Base-by-base conservation (phyloP, 1,140 invertebrate species). In the Ooceraea biroi region DNA sequence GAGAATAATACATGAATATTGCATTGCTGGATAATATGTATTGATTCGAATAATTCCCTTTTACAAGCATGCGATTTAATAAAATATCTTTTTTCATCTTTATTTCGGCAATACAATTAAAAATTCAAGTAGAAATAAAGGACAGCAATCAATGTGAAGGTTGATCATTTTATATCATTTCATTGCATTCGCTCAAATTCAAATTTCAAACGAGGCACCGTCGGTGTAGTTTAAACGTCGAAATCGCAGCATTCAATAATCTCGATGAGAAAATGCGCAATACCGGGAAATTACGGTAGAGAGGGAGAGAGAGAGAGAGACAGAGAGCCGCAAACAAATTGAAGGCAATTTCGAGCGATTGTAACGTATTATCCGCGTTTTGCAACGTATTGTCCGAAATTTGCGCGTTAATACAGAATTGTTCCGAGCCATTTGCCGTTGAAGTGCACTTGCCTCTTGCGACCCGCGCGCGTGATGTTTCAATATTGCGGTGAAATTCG, bases 71-170 rank as follows among this genome's bases (percentile, higher is more conserved):
- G 48, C 22, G 27, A 50, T 63, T 63, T 12, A 27, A 46, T n/a
- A 73, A 41, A 27, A 4, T n/a, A 48, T 22, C 7, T 10, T 48
- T n/a, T 30, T 30, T 27, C 63, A 44, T 17, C 14, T 27, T 17
- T 27, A 63, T 44, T 76, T 76, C 7, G 30, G 41, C 14, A 44
- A 30, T 22, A 30, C 14, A 14, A 11, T n/a, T 25, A 5, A 36
- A 65, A 41, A n/a, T n/a, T n/a, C n/a, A 44, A 52, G 46, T 44
- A 46, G 30, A 30, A 58, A 57, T 36, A 76, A 74, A 76, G 22
- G 1, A 19, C 36, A 76, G 46, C 17, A 73, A 76, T 60, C 11
- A 17, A 36, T 19, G 12, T 17, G n/a, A 48, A 65, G 27, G 30
- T 52, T 7, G 30, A 77, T 17, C n/a, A n/a, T 61, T 52, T 68